Conservation (phyloP, 1,140 invertebrate genomes). For the Aethina tumida region DNA sequence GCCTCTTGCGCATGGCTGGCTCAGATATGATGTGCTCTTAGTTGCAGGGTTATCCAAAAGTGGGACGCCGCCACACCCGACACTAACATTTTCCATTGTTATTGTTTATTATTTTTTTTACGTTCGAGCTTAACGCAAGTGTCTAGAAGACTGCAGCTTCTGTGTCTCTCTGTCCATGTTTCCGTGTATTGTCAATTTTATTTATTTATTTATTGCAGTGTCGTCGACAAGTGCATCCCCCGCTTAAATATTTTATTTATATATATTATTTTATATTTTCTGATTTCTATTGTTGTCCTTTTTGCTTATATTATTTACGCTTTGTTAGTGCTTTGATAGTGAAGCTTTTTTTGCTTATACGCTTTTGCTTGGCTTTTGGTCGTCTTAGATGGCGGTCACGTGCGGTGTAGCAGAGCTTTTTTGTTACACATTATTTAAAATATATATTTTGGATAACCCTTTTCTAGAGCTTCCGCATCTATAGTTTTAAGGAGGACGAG, state of each 20-base stretch:
- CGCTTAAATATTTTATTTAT: neutral
- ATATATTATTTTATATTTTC: constrained; percentile 11
- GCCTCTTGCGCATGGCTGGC: constrained; percentile 36
- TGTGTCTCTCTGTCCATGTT: constrained; percentile 22
- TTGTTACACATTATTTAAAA: constrained; percentile 19
- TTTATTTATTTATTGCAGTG: constrained; percentile 4
- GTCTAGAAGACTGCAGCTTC: constrained; percentile 30
- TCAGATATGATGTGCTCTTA: constrained; percentile 52
- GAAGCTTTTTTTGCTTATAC: constrained; percentile 29
- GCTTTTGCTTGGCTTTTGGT: constrained; percentile 26
- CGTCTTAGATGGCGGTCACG: constrained; percentile 17
- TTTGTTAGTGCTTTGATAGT: constrained; percentile 25
- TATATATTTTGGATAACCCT: constrained; percentile 33
- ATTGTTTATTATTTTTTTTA: constrained; percentile 18
- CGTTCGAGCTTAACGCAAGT: constrained; percentile 25
- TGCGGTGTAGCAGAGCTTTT: constrained; percentile 23
- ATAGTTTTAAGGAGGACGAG: constrained; percentile 18
- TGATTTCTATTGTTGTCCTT: constrained; percentile 17
- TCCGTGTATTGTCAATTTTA: constrained; percentile 13
- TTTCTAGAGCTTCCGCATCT: constrained; percentile 31
- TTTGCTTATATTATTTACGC: constrained; percentile 18
- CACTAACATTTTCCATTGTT: constrained; percentile 23
- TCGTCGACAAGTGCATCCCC: neutral
- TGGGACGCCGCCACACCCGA: constrained; percentile 26
- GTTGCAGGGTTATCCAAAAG: constrained; percentile 46